Conservation (phyloP, 2,797 vertebrate species). For the Protonibea diacanthus region DNA sequence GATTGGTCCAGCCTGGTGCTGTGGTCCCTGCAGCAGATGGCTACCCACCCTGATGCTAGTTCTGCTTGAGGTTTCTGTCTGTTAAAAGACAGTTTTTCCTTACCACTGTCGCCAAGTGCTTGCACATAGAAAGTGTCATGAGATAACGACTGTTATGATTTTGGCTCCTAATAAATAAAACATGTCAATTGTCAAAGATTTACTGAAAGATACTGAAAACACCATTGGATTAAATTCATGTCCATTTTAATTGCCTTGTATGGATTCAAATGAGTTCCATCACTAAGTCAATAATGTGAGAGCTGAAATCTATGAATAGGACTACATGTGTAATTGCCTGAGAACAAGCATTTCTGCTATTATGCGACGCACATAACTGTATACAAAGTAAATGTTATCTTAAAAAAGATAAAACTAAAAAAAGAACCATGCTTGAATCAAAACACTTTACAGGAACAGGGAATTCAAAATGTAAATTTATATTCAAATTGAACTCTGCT, state of each 20-base stretch:
- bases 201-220: slow-evolving; percentile 26
- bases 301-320: slow-evolving; percentile 48
- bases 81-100: too few relatives aligned
- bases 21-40: too few relatives aligned
- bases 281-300: slow-evolving; percentile 58
- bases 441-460: slow-evolving; percentile 32
- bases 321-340: slow-evolving; percentile 46
- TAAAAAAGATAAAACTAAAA: slow-evolving; percentile 26
- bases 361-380: slow-evolving; percentile 17
- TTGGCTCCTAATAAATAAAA: too few relatives aligned
- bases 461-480: slow-evolving; percentile 68
- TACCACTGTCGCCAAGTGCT: too few relatives aligned
- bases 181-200: not conserved
- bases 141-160: too few relatives aligned
- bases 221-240: slow-evolving; percentile 50
- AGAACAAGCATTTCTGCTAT: slow-evolving; percentile 34
- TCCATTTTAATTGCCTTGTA: slow-evolving; percentile 60
- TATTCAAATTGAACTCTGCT: slow-evolving; percentile 72
- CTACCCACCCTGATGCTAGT: too few relatives aligned
- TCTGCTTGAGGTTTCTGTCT: too few relatives aligned
- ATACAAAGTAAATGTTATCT: slow-evolving; percentile 45
- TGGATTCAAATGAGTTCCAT: slow-evolving; percentile 56
- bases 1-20: too few relatives aligned
- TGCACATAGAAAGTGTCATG: too few relatives aligned
- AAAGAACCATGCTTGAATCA: slow-evolving; percentile 15